phyloP scores from a whole-genome alignment of 30 jellyfish, hydroid and myxozoan species.

The Morbakka virulenta region DNA sequence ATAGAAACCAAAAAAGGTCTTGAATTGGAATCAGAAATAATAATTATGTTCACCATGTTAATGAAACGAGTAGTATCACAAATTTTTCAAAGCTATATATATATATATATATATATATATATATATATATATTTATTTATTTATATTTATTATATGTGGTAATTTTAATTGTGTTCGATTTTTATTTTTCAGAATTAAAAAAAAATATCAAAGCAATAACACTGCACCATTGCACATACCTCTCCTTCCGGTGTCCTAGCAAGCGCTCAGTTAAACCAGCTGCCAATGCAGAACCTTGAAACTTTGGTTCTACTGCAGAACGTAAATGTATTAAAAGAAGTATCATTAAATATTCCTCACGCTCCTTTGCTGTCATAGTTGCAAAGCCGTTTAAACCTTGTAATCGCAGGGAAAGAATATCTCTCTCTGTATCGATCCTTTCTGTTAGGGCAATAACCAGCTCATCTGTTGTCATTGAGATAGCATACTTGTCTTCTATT shows the following conservation, averaged over 20 bases:
- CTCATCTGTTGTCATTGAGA: slow-evolving; percentile 63
- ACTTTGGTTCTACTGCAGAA: slow-evolving; percentile 62
- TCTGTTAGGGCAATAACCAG: slow-evolving; percentile 36
- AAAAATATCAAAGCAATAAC: too few species aligned
- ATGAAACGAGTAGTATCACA: too few species aligned
- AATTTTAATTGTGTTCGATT: too few species aligned
- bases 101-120: too few species aligned
- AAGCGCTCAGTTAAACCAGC: slow-evolving; percentile 83
- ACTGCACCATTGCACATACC: too few species aligned
- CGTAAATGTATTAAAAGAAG: slow-evolving; percentile 54
- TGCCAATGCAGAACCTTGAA: slow-evolving; percentile 55
- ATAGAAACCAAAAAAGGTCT: too few species aligned
- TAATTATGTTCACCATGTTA: too few species aligned
- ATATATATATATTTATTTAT: too few species aligned
- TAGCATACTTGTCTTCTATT: slow-evolving; percentile 40
- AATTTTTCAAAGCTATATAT: too few species aligned
- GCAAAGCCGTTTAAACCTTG: slow-evolving; percentile 68
- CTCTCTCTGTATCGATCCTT: slow-evolving; percentile 59
- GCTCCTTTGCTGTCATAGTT: slow-evolving; percentile 58
- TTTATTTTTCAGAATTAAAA: too few species aligned
- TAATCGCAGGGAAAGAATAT: slow-evolving; percentile 32
- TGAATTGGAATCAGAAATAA: too few species aligned
- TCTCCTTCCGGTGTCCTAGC: slow-evolving; percentile 39
- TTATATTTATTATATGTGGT: too few species aligned
- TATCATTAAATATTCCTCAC: slow-evolving; percentile 52